Percentiles rank a stretch among this genome's conserved stretches.
phyloP scores from a whole-genome alignment of 2,888 invertebrate species.

The Unio delphinus region DNA sequence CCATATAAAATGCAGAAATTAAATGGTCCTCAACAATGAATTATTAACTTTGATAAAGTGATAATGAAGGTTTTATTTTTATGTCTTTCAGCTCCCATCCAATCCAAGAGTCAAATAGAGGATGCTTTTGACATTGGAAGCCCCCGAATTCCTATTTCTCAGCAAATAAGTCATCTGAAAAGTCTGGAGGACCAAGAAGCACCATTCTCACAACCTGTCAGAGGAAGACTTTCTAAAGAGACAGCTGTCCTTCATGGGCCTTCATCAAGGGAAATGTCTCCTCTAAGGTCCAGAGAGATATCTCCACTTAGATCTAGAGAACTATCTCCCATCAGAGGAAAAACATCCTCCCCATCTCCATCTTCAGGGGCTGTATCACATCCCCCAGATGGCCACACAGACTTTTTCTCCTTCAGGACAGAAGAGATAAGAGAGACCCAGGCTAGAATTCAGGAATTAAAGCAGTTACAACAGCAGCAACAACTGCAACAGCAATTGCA shows the following conservation, averaged over 20 bases:
- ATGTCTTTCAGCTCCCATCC: no score
- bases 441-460: slow-evolving; percentile 21
- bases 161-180: slow-evolving; percentile 10
- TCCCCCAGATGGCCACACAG: slow-evolving; percentile 15
- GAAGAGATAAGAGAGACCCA: slow-evolving; percentile 8
- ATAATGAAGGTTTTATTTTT: no score
- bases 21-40: no score
- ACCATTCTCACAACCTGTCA: no score
- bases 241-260: no score
- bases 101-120: no score
- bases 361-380: neutral
- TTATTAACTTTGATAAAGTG: no score
- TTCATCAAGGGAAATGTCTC: no score
- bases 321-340: neutral
- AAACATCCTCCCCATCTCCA: neutral
- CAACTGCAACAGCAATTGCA: slow-evolving; percentile 34
- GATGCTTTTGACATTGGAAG: slow-evolving; percentile 2
- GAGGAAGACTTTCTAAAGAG: no score
- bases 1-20: no score
- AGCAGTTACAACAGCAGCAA: slow-evolving; percentile 32
- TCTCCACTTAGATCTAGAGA: neutral
- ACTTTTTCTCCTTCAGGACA: slow-evolving; percentile 44
- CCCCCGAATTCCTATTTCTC: slow-evolving; percentile 6
- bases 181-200: slow-evolving; percentile 4
- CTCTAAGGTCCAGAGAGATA: neutral